A percentile compares a stretch with the other conserved stretches of the same genome.
phyloP scores from a whole-genome alignment of 2,113 vertebrate species.

The Cyprinodon brontotheroides region DNA sequence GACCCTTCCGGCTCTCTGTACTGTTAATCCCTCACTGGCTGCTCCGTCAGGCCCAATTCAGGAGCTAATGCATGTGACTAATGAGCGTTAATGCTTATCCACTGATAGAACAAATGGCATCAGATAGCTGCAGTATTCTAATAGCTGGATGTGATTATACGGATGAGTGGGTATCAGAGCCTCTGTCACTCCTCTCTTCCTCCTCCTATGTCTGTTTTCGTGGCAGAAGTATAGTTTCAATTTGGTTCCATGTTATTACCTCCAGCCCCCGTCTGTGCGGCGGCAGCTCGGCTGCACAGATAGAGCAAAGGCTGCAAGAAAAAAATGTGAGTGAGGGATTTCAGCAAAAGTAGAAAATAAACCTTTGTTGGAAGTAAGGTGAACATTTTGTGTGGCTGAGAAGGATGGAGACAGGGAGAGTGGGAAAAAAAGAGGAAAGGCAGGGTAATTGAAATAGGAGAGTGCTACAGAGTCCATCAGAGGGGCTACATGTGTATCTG shows the following conservation, averaged over 20 bases:
- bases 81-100: constrained; percentile 70
- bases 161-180: constrained; percentile 56
- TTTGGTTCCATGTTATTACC: constrained; percentile 55
- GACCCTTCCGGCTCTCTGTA: neutral
- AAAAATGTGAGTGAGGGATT: neutral
- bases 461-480: constrained; percentile 58
- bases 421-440: neutral
- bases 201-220: constrained; percentile 12
- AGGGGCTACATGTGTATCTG: constrained; percentile 35
- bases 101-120: constrained; percentile 69
- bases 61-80: constrained; percentile 69
- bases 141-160: constrained; percentile 64
- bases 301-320: constrained; percentile 30
- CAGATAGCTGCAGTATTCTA: constrained; percentile 63
- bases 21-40: constrained; percentile 43
- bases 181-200: constrained; percentile 46
- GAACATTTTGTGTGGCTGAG: constrained; percentile 27
- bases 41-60: constrained; percentile 56
- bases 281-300: neutral
- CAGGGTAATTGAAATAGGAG: constrained; percentile 65
- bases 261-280: constrained; percentile 7
- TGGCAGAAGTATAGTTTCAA: constrained; percentile 26
- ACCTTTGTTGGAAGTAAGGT: constrained; percentile 35
- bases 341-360: constrained; percentile 49
- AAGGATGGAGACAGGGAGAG: constrained; percentile 22